Conservation (phyloP, 2,888 invertebrate species). For the Dusona sp. region DNA sequence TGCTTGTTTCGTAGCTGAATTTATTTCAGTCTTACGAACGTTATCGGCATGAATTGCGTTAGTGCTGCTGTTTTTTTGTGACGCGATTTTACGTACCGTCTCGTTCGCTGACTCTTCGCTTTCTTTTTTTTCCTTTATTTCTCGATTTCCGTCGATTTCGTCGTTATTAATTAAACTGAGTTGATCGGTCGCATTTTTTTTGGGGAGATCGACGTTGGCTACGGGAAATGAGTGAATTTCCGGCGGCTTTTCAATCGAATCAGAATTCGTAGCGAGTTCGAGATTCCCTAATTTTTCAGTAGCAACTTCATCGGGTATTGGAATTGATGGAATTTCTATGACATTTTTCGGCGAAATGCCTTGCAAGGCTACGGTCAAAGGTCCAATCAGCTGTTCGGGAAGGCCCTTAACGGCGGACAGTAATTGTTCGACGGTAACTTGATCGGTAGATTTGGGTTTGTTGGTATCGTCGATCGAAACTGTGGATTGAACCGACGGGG, state of each 20-base stretch:
- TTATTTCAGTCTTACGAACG: conserved; percentile 48
- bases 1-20: conserved; percentile 40
- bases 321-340: neutral
- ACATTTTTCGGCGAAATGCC: conserved; percentile 75
- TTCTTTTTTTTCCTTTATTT: neutral
- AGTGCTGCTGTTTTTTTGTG: conserved; percentile 44
- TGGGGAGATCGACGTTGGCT: neutral
- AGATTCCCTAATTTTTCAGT: neutral
- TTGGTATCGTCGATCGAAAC: conserved; percentile 1
- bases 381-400: conserved; percentile 80
- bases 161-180: neutral
- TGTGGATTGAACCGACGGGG: neutral
- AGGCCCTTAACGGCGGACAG: conserved; percentile 79
- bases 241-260: neutral
- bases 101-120: conserved; percentile 15
- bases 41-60: conserved; percentile 61
- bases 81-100: conserved; percentile 58
- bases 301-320: neutral
- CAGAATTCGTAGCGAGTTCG: neutral
- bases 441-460: conserved; percentile 23
- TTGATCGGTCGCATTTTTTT: neutral
- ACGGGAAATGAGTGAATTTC: neutral
- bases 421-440: conserved; percentile 77
- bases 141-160: conserved; percentile 23
- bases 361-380: conserved; percentile 79